Evolutionary conservation across 2,888 invertebrate species (phyloP).

Genomic region (Sesia bembeciformis): DNA sequence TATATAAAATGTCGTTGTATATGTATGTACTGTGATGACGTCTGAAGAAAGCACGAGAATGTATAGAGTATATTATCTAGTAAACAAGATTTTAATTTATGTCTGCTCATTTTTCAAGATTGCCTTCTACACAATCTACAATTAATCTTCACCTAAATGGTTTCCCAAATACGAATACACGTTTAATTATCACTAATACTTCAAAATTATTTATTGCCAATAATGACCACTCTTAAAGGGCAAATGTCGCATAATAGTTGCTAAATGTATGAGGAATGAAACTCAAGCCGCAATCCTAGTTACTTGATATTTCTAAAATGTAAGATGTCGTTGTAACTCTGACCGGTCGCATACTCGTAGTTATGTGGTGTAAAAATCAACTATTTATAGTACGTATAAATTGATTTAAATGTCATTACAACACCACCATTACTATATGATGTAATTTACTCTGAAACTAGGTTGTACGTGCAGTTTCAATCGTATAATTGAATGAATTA

Average conservation of each 20-base stretch:
- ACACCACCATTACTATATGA: neutral
- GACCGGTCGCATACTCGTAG: neutral
- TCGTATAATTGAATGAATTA: no score
- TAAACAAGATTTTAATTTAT: no score
- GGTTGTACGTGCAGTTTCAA: no score
- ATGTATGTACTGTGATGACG: no score
- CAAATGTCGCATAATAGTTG: constrained; percentile 17
- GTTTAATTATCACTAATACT: constrained; percentile 37
- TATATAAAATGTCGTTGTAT: no score
- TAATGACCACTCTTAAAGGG: constrained; percentile 37
- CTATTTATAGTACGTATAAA: neutral
- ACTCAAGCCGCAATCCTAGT: constrained; percentile 8
- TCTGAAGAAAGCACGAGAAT: no score
- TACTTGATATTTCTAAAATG: constrained; percentile 2
- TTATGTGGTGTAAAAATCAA: neutral
- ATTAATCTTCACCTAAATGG: constrained; percentile 11
- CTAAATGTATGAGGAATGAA: constrained; percentile 10
- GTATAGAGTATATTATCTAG: no score
- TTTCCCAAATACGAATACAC: constrained; percentile 14
- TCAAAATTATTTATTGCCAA: constrained; percentile 38
- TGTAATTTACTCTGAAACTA: neutral
- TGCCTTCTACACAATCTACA: neutral
- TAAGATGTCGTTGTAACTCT: neutral
- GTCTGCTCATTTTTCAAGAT: no score
- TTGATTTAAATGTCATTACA: neutral